Base-by-base conservation (phyloP, 1,140 invertebrate genomes). In the Mesaphorura yosii region DNA sequence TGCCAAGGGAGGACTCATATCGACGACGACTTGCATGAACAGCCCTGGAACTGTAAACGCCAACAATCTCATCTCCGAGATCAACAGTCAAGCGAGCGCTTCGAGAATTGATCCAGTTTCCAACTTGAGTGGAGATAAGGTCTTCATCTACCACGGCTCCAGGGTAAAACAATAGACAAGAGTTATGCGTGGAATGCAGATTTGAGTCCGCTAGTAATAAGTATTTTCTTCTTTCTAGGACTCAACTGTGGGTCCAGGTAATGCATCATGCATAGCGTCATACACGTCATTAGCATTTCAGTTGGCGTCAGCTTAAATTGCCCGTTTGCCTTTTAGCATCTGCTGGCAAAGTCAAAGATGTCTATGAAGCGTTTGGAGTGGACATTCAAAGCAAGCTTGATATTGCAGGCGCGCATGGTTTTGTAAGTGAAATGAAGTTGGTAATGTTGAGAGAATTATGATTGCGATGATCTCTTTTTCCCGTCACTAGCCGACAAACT, bases 81-180 rank as follows among this genome's bases (percentile, higher is more conserved):
- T 66, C 6, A 37, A 64, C 1, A 55, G 55, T 1, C 60, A 61
- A 2, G 64, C 63, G 1, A 19, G 52, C 1, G 29, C 61, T 12
- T 64, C 64, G 6, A 64, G 65, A 48, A 66, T 69, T 44, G 70
- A 71, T 51, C 27, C 60, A 10, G 64, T 66, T 6, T 55, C 51
- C 5, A 63, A 69, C 51, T 51, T 72, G 37, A 44, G 22, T 28
- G 59, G 64, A 28, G 63, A 66, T 40, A 64, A 62, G 39, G 67
- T 71, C 17, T 72, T 64, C 58, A 66, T 72, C 28, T 72, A 69
- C 53, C 60, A 64, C 52, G 71, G 71, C 26, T 63, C 58, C 6
- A 38, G 50, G 15, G n/a, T n/a, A n/a, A n/a, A n/a, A n/a, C n/a
- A n/a, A n/a, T n/a, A n/a, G n/a, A n/a, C n/a, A n/a, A n/a, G n/a